Evolutionary conservation across 2,888 invertebrate genomes (phyloP).

Genomic region (Temnothorax rugatulus): DNA sequence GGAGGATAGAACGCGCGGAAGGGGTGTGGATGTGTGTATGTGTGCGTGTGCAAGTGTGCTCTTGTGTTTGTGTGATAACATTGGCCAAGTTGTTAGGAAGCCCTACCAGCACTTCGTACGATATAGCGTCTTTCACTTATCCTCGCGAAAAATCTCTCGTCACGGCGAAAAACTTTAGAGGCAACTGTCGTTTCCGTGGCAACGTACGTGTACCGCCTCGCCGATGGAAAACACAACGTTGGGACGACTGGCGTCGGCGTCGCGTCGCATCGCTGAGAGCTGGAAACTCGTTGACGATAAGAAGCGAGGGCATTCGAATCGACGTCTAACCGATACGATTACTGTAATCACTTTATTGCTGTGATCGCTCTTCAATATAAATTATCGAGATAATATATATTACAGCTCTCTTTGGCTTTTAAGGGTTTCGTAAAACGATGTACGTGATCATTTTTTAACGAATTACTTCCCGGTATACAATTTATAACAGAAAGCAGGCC

Average conservation of each 20-base stretch:
- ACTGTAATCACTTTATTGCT: constrained; percentile 4
- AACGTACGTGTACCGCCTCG: constrained; percentile 69
- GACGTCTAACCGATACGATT: constrained; percentile 13
- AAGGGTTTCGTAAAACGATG: background rate
- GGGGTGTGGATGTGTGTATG: background rate
- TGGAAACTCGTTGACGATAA: constrained; percentile 33
- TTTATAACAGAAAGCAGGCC: constrained; percentile 3
- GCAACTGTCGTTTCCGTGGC: constrained; percentile 74
- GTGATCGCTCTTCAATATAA: constrained; percentile 8
- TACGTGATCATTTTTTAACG: background rate
- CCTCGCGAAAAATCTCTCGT: constrained; percentile 71
- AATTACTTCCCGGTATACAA: background rate
- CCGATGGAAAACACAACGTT: constrained; percentile 61
- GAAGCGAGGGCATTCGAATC: background rate
- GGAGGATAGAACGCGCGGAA: background rate
- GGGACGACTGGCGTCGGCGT: constrained; percentile 48
- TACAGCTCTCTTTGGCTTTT: background rate
- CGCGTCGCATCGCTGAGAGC: constrained; percentile 19
- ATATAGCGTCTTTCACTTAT: constrained; percentile 70
- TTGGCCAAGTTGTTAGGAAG: constrained; percentile 72
- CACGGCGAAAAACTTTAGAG: constrained; percentile 67
- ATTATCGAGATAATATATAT: background rate
- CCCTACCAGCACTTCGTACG: constrained; percentile 53
- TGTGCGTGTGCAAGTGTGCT: background rate
- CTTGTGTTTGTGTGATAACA: constrained; percentile 57